phyloP scores from a whole-genome alignment of 2,888 invertebrate genomes.

The Podabrus alpinus region DNA sequence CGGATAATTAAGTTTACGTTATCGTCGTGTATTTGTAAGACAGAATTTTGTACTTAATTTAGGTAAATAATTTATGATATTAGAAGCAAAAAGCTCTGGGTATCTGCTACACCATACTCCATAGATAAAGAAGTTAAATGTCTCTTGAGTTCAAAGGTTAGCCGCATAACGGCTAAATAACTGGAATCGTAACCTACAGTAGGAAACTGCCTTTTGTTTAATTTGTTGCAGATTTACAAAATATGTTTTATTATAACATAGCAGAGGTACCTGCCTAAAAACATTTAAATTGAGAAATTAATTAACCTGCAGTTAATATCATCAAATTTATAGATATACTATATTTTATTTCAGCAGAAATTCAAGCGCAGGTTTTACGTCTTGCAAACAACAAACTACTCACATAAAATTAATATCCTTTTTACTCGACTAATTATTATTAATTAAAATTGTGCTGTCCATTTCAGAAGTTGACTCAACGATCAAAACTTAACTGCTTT shows the following conservation, averaged over 20 bases:
- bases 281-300: neutral
- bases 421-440: neutral
- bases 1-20: neutral
- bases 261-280: neutral
- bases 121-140: slow-evolving; percentile 29
- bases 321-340: no score
- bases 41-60: slow-evolving; percentile 14
- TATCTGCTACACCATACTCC: slow-evolving; percentile 13
- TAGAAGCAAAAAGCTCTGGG: slow-evolving; percentile 15
- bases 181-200: slow-evolving; percentile 9
- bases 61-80: slow-evolving; percentile 21
- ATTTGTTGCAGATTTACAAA: neutral
- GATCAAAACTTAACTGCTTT: neutral
- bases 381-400: neutral
- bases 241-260: neutral
- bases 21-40: neutral
- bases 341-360: neutral
- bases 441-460: neutral
- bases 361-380: neutral
- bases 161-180: slow-evolving; percentile 18
- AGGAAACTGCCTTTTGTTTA: slow-evolving; percentile 6
- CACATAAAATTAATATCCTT: neutral
- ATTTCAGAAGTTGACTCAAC: neutral
- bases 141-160: slow-evolving; percentile 20
- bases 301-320: neutral